Evolutionary conservation across 2,888 invertebrate species (phyloP), one percentile per base, ranked within the genome.

Genomic region (Allolobophora icterica): DNA sequence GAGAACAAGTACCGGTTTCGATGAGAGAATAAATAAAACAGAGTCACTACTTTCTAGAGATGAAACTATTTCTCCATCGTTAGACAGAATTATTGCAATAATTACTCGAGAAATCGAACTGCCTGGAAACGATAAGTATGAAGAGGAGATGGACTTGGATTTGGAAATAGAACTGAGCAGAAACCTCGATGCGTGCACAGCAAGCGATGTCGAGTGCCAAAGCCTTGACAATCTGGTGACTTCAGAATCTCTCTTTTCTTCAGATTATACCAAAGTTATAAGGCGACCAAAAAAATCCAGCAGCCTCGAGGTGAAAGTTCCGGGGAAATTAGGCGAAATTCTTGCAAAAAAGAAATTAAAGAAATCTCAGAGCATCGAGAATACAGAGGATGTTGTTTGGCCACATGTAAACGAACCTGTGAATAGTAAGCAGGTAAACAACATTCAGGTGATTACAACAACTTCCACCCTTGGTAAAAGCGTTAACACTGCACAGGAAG

Each of bases 141-240:
- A 87, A 34, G 87, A 87, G 17, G 87, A 87, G 24, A 38, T 87
- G 38, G 87, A 87, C 87, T 35, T 87, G 19, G 87, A 87, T 87
- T 34, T 87, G 87, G 87, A 87, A 21, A 38, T 17, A 38, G 87
- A 87, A 17, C 38, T 87, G 21, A 35, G 6, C 21, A 19, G 87
- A 11, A 87, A 87, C 17, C 87, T 87, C 8, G 87, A 87, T 24
- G 87, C 87, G 0, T 87, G 87, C n/a, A 87, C 87, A 0, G 35
- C 35, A 87, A 87, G 87, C 35, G 87, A 87, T 30, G 87, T 87
- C 8, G 87, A 87, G n/a, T 87, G 87, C 11, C 87, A 34, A 13
- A 38, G 87, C 34, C 24, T 87, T 38, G 87, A 87, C 24, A 87
- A 87, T 15, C 87, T 87, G 11, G 38, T 87, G 33, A 87, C 71